A percentile compares a stretch with the other conserved stretches of the same genome.
phyloP scores from a whole-genome alignment of 2,797 vertebrate genomes.

The Acestrorhynchus altus region DNA sequence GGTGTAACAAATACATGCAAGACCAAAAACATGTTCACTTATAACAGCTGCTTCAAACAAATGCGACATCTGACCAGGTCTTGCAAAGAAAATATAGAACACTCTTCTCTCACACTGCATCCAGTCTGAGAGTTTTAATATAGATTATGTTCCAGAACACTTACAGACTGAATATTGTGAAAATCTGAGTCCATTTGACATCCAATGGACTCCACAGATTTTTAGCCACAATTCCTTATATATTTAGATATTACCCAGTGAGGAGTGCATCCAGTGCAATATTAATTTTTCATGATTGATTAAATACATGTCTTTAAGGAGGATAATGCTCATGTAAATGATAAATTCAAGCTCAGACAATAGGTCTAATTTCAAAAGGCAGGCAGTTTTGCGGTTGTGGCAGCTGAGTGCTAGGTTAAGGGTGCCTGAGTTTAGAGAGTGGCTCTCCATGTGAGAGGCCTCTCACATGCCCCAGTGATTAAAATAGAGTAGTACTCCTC shows the following conservation, averaged over 20 bases:
- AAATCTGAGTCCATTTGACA: background rate
- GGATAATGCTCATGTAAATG: slow-evolving; percentile 40
- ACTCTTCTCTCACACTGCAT: background rate
- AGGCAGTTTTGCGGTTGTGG: slow-evolving; percentile 68
- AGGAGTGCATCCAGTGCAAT: slow-evolving; percentile 25
- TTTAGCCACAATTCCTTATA: slow-evolving; percentile 21
- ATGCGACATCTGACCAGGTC: background rate
- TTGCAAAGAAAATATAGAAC: background rate
- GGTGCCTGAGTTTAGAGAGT: slow-evolving; percentile 74
- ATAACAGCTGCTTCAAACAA: no score
- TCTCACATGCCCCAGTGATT: slow-evolving; percentile 77
- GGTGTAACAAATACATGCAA: no score
- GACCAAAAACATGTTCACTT: no score
- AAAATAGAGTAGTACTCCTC: slow-evolving; percentile 78
- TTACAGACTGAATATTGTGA: background rate
- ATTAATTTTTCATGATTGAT: slow-evolving; percentile 47
- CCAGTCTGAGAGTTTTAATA: background rate
- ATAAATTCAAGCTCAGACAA: slow-evolving; percentile 50
- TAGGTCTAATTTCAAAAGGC: slow-evolving; percentile 52
- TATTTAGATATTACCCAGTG: slow-evolving; percentile 29
- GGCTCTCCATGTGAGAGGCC: slow-evolving; percentile 76
- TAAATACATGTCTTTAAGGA: slow-evolving; percentile 42
- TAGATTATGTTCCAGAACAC: background rate
- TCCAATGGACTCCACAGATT: slow-evolving; percentile 5
- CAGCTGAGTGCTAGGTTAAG: slow-evolving; percentile 70